Evolutionary conservation across 2,113 vertebrate genomes (phyloP).

Genomic region (Coturnix japonica): DNA sequence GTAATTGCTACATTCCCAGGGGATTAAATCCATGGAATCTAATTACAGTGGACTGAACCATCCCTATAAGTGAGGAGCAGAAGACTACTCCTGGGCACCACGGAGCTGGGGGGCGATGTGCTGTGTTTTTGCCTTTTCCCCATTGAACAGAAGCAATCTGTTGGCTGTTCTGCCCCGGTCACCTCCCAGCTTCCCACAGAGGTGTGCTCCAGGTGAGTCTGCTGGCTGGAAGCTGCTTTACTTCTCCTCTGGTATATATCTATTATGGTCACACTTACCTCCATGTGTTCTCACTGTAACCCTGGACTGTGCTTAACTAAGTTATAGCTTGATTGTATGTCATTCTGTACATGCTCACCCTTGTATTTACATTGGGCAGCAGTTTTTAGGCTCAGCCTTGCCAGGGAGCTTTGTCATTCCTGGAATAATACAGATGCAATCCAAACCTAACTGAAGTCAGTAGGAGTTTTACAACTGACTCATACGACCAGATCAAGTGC

Average conservation of each 20-base stretch:
- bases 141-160: rapidly evolving
- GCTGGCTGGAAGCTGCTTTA: rapidly evolving
- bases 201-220: neutral
- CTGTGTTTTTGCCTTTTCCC: neutral
- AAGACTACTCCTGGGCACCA: neutral
- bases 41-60: constrained; percentile 58
- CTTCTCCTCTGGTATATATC: neutral
- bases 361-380: neutral
- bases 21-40: constrained; percentile 69
- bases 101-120: neutral
- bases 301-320: neutral
- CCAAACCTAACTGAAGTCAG: neutral
- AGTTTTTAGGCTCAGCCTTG: neutral
- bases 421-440: neutral
- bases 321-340: neutral
- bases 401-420: neutral
- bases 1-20: constrained; percentile 69
- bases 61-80: constrained; percentile 33
- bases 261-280: rapidly evolving
- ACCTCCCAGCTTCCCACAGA: neutral
- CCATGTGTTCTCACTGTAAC: neutral
- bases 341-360: neutral
- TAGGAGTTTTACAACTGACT: neutral
- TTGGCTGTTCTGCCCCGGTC: neutral
- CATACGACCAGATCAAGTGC: neutral